phyloP scores from a whole-genome alignment of 2,888 invertebrate genomes.

The Poecilus cupreus region DNA sequence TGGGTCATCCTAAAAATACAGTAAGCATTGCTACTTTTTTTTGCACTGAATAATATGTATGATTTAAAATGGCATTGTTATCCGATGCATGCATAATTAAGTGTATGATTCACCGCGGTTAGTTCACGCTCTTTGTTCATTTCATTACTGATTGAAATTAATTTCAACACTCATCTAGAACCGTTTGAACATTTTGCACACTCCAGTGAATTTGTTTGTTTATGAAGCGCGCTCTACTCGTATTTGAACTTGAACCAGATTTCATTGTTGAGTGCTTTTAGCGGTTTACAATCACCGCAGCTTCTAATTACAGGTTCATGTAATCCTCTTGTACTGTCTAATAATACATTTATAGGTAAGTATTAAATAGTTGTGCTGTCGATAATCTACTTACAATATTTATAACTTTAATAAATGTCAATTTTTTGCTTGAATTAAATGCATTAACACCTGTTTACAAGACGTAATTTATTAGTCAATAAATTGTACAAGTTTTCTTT shows the following conservation, averaged over 20 bases:
- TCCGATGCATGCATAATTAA: conserved; percentile 15
- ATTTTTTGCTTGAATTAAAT: too few species aligned
- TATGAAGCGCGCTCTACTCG: background rate
- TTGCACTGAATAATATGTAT: background rate
- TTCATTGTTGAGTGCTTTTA: conserved; percentile 1
- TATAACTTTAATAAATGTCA: too few species aligned
- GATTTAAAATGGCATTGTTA: background rate
- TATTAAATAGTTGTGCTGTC: background rate
- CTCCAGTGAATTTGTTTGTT: conserved; percentile 39
- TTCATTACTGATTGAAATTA: conserved; percentile 28
- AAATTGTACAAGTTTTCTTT: too few species aligned
- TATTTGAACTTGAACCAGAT: conserved; percentile 27
- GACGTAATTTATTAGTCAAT: too few species aligned
- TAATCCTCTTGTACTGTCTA: background rate
- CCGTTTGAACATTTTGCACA: conserved; percentile 23
- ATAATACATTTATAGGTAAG: background rate
- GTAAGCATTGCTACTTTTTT: background rate
- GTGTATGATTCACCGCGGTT: background rate
- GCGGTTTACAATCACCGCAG: background rate
- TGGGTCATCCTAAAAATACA: too few species aligned
- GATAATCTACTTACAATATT: background rate
- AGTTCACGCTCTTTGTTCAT: conserved; percentile 15
- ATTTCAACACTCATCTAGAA: conserved; percentile 7
- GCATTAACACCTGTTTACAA: too few species aligned
- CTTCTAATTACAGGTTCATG: background rate